Conservation (phyloP, 2,797 vertebrate species). For the Cuculus canorus region DNA sequence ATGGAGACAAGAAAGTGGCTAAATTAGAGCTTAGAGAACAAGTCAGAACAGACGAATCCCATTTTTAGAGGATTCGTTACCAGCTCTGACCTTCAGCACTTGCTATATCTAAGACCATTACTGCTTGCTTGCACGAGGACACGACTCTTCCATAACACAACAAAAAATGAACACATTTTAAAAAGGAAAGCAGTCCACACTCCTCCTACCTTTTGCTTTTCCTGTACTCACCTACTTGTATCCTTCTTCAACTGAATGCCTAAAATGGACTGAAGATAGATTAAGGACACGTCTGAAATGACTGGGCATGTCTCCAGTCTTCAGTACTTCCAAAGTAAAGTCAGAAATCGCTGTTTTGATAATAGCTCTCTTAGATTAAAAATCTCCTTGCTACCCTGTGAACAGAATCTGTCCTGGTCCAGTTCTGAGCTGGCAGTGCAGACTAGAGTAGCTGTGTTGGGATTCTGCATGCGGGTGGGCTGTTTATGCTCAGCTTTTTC, state of each 20-base stretch:
- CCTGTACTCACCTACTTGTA: constrained; percentile 45
- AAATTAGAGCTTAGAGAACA: not conserved
- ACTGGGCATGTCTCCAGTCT: constrained; percentile 35
- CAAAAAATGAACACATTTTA: not conserved
- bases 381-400: not conserved
- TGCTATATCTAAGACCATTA: not conserved
- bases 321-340: not conserved
- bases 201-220: constrained; percentile 49
- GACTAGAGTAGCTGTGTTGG: not conserved
- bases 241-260: constrained; percentile 48
- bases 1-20: not conserved
- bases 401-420: not conserved
- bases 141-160: not conserved
- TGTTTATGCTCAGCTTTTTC: not conserved
- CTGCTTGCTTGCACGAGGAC: not conserved
- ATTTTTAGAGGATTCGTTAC: not conserved
- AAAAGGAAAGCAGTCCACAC: not conserved
- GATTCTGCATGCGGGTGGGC: not conserved
- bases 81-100: not conserved
- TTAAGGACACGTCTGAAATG: constrained; percentile 22
- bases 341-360: not conserved
- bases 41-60: not conserved
- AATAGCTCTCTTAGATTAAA: not conserved
- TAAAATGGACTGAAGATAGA: constrained; percentile 39
- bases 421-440: not conserved